Evolutionary conservation across 2,888 invertebrate species (phyloP).

Genomic region (Drosophila tanythrix): DNA sequence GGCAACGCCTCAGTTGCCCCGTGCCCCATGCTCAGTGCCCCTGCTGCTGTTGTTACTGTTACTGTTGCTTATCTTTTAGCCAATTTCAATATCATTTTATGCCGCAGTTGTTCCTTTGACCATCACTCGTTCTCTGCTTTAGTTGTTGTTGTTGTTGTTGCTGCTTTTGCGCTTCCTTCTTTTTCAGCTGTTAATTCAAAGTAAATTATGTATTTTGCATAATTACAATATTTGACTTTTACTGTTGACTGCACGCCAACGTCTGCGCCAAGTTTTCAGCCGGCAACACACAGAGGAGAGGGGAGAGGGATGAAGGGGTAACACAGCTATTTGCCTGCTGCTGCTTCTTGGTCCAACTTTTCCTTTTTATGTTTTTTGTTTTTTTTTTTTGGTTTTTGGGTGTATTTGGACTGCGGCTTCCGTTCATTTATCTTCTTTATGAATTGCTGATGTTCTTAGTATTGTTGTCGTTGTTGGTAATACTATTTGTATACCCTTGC

Average conservation of each 20-base stretch:
- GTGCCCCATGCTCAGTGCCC: background rate
- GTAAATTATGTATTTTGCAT: constrained; percentile 80
- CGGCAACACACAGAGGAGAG: background rate
- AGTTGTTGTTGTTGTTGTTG: constrained; percentile 8
- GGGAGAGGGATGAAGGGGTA: background rate
- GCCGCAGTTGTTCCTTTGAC: constrained; percentile 32
- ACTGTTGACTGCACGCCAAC: constrained; percentile 74
- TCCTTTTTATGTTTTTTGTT: constrained; percentile 5
- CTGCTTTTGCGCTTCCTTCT: constrained; percentile 38
- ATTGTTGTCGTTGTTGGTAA: constrained; percentile 18
- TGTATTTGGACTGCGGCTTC: constrained; percentile 51
- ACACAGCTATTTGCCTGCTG: constrained; percentile 19
- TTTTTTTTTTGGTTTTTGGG: background rate
- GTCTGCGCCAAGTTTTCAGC: constrained; percentile 10
- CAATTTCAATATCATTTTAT: constrained; percentile 59
- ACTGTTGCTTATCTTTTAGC: constrained; percentile 52
- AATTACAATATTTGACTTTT: constrained; percentile 79
- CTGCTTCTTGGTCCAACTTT: constrained; percentile 18
- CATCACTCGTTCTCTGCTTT: constrained; percentile 12
- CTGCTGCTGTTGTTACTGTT: constrained; percentile 5
- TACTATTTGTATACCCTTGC: background rate
- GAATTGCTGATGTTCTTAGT: constrained; percentile 51
- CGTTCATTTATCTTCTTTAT: constrained; percentile 63
- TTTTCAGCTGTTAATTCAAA: constrained; percentile 79
- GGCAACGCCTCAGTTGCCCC: constrained; percentile 64